These are phyloP conservation scores for Probosciger aterrimus DNA, from an alignment of 2,113 vertebrate species.

Conservation along the genomic window DNA sequence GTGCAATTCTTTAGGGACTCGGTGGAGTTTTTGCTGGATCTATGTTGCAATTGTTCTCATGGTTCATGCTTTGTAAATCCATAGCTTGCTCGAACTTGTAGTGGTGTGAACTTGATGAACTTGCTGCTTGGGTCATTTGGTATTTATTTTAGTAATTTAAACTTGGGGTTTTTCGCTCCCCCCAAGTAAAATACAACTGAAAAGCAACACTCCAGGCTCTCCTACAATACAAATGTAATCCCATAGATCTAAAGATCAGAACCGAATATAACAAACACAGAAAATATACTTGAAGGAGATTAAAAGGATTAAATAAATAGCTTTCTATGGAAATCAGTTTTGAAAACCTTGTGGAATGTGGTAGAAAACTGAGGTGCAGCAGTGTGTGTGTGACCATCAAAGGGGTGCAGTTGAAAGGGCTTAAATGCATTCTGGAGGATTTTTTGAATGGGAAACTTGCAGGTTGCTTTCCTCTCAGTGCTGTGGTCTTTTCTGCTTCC, in stretches of 20 bases:
- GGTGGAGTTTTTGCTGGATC: background rate
- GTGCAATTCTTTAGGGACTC: background rate
- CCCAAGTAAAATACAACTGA: background rate
- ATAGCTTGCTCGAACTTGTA: background rate
- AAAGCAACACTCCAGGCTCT: background rate
- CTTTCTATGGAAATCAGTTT: background rate
- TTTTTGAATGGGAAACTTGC: background rate
- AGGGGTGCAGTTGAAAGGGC: background rate
- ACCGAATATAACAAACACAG: background rate
- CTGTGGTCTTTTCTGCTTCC: background rate
- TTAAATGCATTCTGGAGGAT: background rate
- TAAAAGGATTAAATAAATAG: background rate
- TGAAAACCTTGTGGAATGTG: background rate
- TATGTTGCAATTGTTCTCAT: slow-evolving; percentile 27
- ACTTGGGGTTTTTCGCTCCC: rapidly evolving
- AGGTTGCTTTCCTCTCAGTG: background rate
- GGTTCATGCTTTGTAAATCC: background rate
- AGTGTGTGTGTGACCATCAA: background rate
- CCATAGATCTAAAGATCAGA: background rate
- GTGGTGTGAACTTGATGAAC: slow-evolving; percentile 14
- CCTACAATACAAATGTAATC: background rate
- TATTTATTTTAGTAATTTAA: background rate
- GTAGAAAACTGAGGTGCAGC: background rate
- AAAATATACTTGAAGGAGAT: background rate
- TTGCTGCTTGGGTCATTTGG: background rate